phyloP scores from a whole-genome alignment of 2,113 vertebrate species.

The Peromyscus polionotus region DNA sequence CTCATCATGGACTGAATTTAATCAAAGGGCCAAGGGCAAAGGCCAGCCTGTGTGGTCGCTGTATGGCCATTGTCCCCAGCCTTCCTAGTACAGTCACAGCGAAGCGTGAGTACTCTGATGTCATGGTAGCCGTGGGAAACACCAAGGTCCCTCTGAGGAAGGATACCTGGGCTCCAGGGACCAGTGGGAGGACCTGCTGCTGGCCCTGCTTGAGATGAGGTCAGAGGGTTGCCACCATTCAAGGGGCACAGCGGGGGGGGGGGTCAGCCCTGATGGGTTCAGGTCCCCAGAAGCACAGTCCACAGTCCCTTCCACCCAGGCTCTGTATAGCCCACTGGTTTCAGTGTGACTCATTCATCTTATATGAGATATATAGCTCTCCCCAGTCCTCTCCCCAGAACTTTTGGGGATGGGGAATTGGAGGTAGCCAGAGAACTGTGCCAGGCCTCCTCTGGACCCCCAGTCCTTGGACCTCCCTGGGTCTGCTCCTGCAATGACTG shows the following conservation, averaged over 20 bases:
- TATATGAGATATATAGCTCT: background rate
- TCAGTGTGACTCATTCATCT: background rate
- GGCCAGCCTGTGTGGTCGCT: background rate
- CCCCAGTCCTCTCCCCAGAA: background rate
- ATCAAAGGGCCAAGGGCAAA: background rate
- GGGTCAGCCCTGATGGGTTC: background rate
- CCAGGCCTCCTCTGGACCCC: background rate
- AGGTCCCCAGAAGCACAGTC: too few relatives aligned
- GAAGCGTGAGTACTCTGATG: rapidly evolving
- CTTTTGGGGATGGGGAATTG: background rate
- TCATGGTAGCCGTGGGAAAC: background rate
- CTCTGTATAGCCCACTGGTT: too few relatives aligned
- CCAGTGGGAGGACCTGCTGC: background rate
- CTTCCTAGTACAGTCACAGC: background rate
- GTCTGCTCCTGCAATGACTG: rapidly evolving
- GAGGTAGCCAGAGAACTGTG: rapidly evolving
- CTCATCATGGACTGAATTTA: background rate
- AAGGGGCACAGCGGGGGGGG: background rate
- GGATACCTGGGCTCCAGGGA: rapidly evolving
- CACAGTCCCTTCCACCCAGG: background rate
- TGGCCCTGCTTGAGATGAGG: background rate
- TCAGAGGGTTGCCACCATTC: background rate
- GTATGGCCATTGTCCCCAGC: background rate
- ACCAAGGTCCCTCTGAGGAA: background rate
- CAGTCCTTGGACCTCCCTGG: background rate